A percentile compares a stretch with the other conserved stretches of the same genome.
Conservation (phyloP, 2,888 invertebrate genomes). For the Neoaliturus tenellus region DNA sequence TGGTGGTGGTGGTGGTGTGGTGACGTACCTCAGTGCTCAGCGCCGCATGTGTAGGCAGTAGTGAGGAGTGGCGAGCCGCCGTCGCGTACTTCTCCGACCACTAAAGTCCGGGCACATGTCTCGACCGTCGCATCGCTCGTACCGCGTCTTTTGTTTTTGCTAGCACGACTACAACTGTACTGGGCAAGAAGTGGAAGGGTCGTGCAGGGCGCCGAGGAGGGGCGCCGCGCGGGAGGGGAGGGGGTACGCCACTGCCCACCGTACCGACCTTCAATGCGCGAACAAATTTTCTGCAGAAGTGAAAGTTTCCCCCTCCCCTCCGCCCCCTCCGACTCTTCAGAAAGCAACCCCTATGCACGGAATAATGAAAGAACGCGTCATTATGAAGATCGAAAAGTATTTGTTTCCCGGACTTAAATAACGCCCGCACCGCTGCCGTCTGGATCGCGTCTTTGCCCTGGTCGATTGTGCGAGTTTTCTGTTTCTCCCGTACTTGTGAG, state of each 20-base stretch:
- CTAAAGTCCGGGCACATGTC: constrained; percentile 40
- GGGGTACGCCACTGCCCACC: constrained; percentile 58
- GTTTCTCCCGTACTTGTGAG: neutral
- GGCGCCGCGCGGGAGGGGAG: constrained; percentile 63
- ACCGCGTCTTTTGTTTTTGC: constrained; percentile 64
- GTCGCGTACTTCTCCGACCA: neutral
- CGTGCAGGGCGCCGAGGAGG: constrained; percentile 57
- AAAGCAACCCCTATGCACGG: constrained; percentile 57
- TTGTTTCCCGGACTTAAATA: constrained; percentile 54
- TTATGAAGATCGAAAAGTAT: constrained; percentile 60
- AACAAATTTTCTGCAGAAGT: constrained; percentile 61
- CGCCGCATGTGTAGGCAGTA: neutral
- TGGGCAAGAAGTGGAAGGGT: constrained; percentile 49
- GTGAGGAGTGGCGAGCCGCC: neutral
- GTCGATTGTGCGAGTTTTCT: neutral
- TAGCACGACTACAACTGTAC: constrained; percentile 59
- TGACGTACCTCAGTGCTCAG: neutral
- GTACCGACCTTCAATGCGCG: constrained; percentile 58
- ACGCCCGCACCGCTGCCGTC: constrained; percentile 38
- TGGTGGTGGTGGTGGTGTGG: neutral
- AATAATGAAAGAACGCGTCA: constrained; percentile 61
- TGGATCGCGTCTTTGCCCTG: neutral
- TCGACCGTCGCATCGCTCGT: constrained; percentile 56
- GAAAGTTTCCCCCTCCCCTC: constrained; percentile 58
- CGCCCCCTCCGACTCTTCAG: constrained; percentile 35